These are phyloP conservation scores for Eidolon helvum DNA, from an alignment of 2,113 vertebrate genomes.

Conservation along the genomic window DNA sequence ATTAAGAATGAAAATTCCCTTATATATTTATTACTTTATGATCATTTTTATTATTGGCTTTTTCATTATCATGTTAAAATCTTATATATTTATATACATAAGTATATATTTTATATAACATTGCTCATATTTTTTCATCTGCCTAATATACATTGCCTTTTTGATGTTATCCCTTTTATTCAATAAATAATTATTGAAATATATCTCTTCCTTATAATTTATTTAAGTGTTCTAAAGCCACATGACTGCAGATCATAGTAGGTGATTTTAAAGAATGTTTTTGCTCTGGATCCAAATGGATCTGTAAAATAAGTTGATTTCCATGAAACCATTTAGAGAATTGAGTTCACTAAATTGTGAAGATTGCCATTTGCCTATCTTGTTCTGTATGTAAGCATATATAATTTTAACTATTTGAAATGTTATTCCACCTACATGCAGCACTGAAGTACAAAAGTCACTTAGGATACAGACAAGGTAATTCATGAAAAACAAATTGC, in stretches of 20 bases:
- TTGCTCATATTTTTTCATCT: neutral
- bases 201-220: neutral
- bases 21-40: neutral
- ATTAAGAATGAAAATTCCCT: neutral
- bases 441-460: constrained; percentile 65
- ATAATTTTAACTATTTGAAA: constrained; percentile 78
- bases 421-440: constrained; percentile 72
- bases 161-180: neutral
- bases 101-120: too few species aligned
- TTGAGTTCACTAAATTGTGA: constrained; percentile 44
- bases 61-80: constrained; percentile 7
- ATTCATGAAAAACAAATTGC: constrained; percentile 70
- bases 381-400: constrained; percentile 65
- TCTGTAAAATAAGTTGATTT: constrained; percentile 35
- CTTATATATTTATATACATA: neutral
- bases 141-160: neutral
- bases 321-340: constrained; percentile 24
- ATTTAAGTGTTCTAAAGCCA: neutral
- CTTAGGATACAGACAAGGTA: constrained; percentile 71
- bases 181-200: neutral
- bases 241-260: neutral
- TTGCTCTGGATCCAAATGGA: neutral
- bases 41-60: neutral
- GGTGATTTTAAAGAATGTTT: neutral
- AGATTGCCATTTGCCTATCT: constrained; percentile 55